Conservation (phyloP, 2,888 invertebrate genomes). For the Sicus ferrugineus region DNA sequence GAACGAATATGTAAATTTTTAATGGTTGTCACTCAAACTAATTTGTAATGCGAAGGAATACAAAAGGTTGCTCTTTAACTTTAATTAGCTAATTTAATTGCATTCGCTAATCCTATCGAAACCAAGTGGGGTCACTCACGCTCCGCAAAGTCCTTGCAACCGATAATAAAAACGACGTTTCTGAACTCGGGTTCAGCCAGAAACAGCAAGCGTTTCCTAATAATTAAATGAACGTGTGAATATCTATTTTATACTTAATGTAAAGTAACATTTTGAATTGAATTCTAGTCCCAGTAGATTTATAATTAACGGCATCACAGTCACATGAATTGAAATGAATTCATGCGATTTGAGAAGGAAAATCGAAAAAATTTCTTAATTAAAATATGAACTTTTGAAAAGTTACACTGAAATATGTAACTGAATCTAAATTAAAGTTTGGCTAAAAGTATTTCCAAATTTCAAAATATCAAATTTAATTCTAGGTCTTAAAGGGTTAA, state of each 20-base stretch:
- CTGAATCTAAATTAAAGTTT: not conserved
- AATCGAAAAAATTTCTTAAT: not conserved
- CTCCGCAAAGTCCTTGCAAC: no score
- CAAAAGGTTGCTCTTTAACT: not conserved
- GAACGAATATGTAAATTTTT: not conserved
- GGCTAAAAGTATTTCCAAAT: not conserved
- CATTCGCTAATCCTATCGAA: not conserved
- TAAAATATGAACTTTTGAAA: not conserved
- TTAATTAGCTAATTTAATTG: slow-evolving; percentile 23
- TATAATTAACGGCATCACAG: slow-evolving; percentile 8
- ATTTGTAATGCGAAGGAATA: not conserved
- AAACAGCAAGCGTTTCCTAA: slow-evolving; percentile 28
- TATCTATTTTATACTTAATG: slow-evolving; percentile 22
- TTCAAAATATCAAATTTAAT: not conserved
- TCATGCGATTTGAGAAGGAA: not conserved
- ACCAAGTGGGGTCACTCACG: no score
- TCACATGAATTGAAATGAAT: slow-evolving; percentile 10
- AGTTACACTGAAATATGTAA: not conserved
- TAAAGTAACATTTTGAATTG: slow-evolving; percentile 14
- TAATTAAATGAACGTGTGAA: not conserved
- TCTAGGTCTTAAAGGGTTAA: not conserved
- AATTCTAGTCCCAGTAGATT: slow-evolving; percentile 32
- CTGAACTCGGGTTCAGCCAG: not conserved
- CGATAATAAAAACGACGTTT: no score
- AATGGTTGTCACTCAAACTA: slow-evolving; percentile 21